Evolutionary conservation across 2,797 vertebrate genomes (phyloP), one percentile per base, ranked within the genome.

Genomic region (Scleropages formosus): DNA sequence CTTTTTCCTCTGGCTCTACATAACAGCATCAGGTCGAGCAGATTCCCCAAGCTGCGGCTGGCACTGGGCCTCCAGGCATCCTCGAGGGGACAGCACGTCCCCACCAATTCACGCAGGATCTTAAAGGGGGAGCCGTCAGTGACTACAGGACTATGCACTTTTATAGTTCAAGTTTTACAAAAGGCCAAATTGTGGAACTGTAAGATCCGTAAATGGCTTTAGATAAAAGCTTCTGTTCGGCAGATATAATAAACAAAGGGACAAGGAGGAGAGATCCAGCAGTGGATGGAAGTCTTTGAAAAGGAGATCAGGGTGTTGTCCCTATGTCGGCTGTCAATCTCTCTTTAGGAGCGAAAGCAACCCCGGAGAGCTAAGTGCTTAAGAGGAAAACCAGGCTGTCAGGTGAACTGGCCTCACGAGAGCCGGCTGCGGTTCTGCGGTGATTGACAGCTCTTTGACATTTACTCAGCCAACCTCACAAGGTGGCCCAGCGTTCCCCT

Each of bases 391-490:
- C 84, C 84, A 83, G 85, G 80, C 83, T 88, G 87, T 83, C 87
- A 89, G 84, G 90, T 87, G 88, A 56, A 53, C 79, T 24, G 20
- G 15, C 77, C 88, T 84, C 83, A 46, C 9, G 84, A 87, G 88
- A 83, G 75, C 68, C 4, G 49, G 79, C 67, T 80, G 77, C 78
- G 81, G 82, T 84, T 85, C 79, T 82, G 80, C 79, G 31, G 80
- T 89, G 89, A 91, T 86, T 53, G 89, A 89, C 89, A 87, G 88
- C 67, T 74, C 67, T 74, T 81, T 90, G 90, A 85, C 87, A 91
- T 92, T 92, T 92, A 80, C 85, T 62, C 76, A 85, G 81, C 85
- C 85, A 81, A 82, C 80, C 82, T 84, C 83, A 22, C 71, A 85
- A 83, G 86, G 82, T 72, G 78, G 82, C 80, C 78, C 73, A 77